phyloP scores from a whole-genome alignment of 2,888 invertebrate species.

The Eristalis intricaria region DNA sequence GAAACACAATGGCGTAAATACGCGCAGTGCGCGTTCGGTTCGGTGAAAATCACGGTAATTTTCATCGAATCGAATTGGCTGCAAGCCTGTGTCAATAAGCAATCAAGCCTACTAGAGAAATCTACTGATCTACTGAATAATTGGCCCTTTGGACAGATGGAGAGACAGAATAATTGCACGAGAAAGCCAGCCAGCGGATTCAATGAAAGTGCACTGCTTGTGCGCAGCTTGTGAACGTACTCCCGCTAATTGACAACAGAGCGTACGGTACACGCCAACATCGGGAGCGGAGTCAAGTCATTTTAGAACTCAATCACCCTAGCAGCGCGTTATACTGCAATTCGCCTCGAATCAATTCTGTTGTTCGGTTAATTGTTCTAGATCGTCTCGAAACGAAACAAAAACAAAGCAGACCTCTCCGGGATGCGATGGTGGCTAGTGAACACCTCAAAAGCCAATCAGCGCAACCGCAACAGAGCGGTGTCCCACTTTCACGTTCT shows the following conservation, averaged over 20 bases:
- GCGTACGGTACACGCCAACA: neutral
- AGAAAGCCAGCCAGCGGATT: constrained; percentile 37
- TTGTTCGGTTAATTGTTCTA: constrained; percentile 61
- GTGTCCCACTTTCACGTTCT: constrained; percentile 71
- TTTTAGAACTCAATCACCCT: constrained; percentile 50
- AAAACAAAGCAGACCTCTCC: constrained; percentile 8
- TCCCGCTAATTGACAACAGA: constrained; percentile 5
- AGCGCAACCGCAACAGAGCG: constrained; percentile 43
- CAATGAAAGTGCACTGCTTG: constrained; percentile 15
- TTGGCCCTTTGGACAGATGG: constrained; percentile 57
- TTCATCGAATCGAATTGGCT: constrained; percentile 25
- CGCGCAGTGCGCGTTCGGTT: neutral
- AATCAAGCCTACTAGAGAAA: constrained; percentile 43
- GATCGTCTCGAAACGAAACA: constrained; percentile 16
- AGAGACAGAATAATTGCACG: constrained; percentile 10
- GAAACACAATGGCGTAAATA: constrained; percentile 6
- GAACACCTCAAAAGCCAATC: constrained; percentile 64
- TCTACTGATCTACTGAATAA: constrained; percentile 54
- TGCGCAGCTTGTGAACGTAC: constrained; percentile 2
- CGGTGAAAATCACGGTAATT: constrained; percentile 28
- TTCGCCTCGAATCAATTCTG: constrained; percentile 36
- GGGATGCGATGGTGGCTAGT: constrained; percentile 8
- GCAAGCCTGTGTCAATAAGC: constrained; percentile 46
- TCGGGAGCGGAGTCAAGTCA: constrained; percentile 30
- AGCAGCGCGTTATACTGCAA: constrained; percentile 25